Percentiles rank a stretch among this genome's conserved stretches.
phyloP scores from a whole-genome alignment of 2,888 invertebrate genomes.

The Dysmachus trigonus region DNA sequence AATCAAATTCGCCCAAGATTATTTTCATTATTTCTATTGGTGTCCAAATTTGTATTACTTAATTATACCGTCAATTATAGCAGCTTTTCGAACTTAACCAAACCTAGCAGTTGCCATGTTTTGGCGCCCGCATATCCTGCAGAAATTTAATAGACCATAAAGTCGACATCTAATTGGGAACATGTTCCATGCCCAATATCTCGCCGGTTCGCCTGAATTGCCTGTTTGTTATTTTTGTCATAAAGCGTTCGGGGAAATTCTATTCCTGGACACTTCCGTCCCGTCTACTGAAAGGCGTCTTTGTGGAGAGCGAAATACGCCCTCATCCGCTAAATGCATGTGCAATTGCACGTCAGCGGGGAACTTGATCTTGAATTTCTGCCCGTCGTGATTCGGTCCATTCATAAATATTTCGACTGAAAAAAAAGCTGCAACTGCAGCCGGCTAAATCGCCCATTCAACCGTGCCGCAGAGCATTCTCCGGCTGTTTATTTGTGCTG shows the following conservation, averaged over 20 bases:
- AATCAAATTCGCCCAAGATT: too few species aligned
- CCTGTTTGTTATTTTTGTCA: slow-evolving; percentile 24
- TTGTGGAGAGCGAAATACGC: not conserved
- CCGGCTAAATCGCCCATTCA: not conserved
- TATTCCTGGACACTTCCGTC: slow-evolving; percentile 18
- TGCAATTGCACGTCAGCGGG: not conserved
- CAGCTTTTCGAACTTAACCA: not conserved
- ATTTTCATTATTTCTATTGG: too few species aligned
- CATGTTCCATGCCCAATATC: not conserved
- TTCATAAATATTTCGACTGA: not conserved
- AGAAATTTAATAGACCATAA: not conserved
- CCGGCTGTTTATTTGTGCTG: not conserved
- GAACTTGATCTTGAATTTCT: slow-evolving; percentile 20
- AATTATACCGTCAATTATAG: not conserved
- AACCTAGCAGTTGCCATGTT: not conserved
- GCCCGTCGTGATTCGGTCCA: not conserved
- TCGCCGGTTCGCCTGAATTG: not conserved
- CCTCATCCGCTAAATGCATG: not conserved
- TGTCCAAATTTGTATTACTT: not conserved
- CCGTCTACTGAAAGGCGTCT: not conserved
- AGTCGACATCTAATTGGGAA: slow-evolving; percentile 7
- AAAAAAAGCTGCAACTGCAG: not conserved
- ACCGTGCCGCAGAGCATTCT: not conserved
- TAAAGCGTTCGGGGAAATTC: slow-evolving; percentile 7
- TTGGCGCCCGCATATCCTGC: not conserved